phyloP scores from a whole-genome alignment of 2,888 invertebrate genomes.

The Hofmannophila pseudospretella region DNA sequence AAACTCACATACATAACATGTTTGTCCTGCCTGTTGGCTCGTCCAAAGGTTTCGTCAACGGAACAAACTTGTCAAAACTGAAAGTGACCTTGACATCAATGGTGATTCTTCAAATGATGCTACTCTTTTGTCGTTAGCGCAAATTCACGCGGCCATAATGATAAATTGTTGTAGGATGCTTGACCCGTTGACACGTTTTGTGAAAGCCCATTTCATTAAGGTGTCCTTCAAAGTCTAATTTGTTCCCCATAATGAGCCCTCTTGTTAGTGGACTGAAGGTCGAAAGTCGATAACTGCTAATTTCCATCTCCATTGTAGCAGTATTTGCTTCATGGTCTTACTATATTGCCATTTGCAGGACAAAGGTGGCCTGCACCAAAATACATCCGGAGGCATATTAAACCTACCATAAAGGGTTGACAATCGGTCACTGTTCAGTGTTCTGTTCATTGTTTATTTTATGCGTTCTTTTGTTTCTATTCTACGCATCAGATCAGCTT shows the following conservation, averaged over 20 bases:
- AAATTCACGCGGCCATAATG: conserved; percentile 1
- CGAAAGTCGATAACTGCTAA: neutral
- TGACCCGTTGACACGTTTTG: conserved; percentile 10
- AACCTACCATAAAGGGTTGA: too few species aligned
- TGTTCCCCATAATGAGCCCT: neutral
- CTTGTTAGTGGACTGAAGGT: neutral
- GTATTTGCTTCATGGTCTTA: neutral
- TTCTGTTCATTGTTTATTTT: neutral
- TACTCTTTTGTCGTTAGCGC: neutral
- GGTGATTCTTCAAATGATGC: conserved; percentile 6
- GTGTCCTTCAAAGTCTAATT: conserved; percentile 1
- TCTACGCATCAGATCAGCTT: neutral
- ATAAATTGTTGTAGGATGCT: conserved; percentile 4
- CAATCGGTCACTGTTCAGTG: conserved; percentile 3
- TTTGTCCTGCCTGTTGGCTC: conserved; percentile 7
- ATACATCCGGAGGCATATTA: too few species aligned
- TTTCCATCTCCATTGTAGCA: neutral
- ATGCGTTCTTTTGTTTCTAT: conserved; percentile 3
- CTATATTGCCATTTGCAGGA: neutral
- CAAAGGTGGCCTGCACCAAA: neutral
- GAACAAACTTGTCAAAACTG: conserved; percentile 18
- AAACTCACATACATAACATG: conserved; percentile 5
- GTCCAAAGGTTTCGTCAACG: conserved; percentile 26
- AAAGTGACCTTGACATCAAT: conserved; percentile 35
- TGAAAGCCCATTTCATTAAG: neutral